These are phyloP conservation scores for Planococcus citri DNA, from an alignment of 1,140 invertebrate species.

Conservation along the genomic window DNA sequence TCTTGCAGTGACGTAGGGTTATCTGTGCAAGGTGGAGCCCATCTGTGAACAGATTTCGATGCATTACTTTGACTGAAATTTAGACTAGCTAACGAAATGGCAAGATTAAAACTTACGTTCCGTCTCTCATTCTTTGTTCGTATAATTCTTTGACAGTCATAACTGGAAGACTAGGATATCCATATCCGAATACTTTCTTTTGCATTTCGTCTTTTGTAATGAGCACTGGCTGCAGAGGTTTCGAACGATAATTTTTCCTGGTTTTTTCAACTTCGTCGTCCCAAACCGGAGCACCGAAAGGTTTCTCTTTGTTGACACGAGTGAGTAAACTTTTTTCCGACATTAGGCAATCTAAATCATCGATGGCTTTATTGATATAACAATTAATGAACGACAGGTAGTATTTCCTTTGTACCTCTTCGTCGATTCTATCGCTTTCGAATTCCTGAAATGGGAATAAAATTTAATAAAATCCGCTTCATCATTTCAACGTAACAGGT, in stretches of 20 bases:
- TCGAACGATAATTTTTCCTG: conserved; percentile 26
- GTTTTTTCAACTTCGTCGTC: conserved; percentile 26
- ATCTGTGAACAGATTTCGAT: conserved; percentile 26
- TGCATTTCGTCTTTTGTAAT: conserved; percentile 80
- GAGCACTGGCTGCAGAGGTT: conserved; percentile 74
- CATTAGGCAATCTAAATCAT: conserved; percentile 61
- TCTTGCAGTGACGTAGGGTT: conserved; percentile 27
- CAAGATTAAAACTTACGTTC: conserved; percentile 44
- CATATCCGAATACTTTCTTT: conserved; percentile 85
- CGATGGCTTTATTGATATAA: conserved; percentile 57
- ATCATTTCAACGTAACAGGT: neutral
- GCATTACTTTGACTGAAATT: neutral
- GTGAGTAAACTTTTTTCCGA: conserved; percentile 60
- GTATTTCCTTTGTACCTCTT: conserved; percentile 69
- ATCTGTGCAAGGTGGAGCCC: conserved; percentile 33
- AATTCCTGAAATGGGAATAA: conserved; percentile 1
- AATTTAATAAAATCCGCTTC: neutral
- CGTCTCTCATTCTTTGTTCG: conserved; percentile 68
- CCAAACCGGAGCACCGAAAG: conserved; percentile 15
- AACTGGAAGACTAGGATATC: conserved; percentile 85
- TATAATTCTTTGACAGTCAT: conserved; percentile 94
- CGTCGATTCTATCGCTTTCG: conserved; percentile 45
- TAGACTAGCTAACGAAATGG: neutral
- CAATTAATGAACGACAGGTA: conserved; percentile 63
- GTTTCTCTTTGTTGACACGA: conserved; percentile 46